These are phyloP conservation scores for Paraplagusia blochii DNA, from an alignment of 2,113 vertebrate genomes.

Conservation along the genomic window DNA sequence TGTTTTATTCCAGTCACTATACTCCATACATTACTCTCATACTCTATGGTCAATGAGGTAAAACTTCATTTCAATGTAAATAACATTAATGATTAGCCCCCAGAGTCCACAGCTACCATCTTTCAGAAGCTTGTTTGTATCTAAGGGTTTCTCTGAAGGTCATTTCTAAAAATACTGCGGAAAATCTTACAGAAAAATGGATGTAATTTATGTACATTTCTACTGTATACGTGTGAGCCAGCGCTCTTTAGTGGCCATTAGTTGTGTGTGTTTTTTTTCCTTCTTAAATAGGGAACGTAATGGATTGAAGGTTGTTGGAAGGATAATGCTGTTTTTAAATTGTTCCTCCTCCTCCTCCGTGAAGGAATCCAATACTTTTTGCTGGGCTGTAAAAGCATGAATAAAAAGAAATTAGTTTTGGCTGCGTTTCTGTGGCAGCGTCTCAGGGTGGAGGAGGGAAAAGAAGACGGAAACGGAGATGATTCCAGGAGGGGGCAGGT, in stretches of 20 bases:
- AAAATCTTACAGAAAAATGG: slow-evolving; percentile 13
- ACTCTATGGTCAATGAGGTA: too few relatives aligned
- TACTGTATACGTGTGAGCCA: slow-evolving; percentile 15
- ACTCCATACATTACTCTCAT: too few relatives aligned
- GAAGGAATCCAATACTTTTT: slow-evolving; percentile 56
- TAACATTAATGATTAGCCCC: slow-evolving; percentile 1
- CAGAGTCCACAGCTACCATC: slow-evolving; percentile 24
- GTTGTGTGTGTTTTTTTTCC: slow-evolving; percentile 14
- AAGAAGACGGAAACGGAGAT: slow-evolving; percentile 28
- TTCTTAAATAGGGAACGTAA: slow-evolving; percentile 50
- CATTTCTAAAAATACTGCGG: slow-evolving; percentile 3
- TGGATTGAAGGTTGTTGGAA: slow-evolving; percentile 70
- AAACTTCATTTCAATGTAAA: slow-evolving; percentile 22
- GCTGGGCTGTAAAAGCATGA: slow-evolving; percentile 51
- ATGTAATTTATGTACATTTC: slow-evolving; percentile 12
- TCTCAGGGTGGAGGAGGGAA: slow-evolving; percentile 25
- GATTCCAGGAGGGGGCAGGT: not conserved
- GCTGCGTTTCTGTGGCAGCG: slow-evolving; percentile 30
- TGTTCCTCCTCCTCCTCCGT: slow-evolving; percentile 38
- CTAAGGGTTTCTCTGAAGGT: slow-evolving; percentile 5
- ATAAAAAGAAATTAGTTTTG: slow-evolving; percentile 57
- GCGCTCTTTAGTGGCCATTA: slow-evolving; percentile 59
- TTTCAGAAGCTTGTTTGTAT: slow-evolving; percentile 13
- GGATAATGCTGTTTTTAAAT: slow-evolving; percentile 62
- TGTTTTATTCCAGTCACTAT: too few relatives aligned